These are phyloP conservation scores for Phasia obesa DNA, from an alignment of 2,888 invertebrate genomes.

Conservation along the genomic window DNA sequence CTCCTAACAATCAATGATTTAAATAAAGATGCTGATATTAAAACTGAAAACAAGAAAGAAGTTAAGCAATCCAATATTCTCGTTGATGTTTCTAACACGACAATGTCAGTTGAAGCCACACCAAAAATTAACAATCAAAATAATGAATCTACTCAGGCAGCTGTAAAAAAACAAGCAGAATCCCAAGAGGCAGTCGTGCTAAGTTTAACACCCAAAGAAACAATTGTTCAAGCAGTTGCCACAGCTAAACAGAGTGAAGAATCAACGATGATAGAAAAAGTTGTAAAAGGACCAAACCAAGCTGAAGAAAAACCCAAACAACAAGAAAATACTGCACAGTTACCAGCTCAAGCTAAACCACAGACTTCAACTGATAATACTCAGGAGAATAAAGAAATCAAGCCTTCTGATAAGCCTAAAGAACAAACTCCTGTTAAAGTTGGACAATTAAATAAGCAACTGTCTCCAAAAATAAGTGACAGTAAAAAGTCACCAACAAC, in stretches of 20 bases:
- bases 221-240: not conserved
- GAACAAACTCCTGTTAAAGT: not conserved
- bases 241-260: slow-evolving; percentile 36
- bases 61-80: slow-evolving; percentile 1
- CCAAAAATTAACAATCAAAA: not conserved
- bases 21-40: not conserved
- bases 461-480: slow-evolving; percentile 26
- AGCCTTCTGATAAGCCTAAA: slow-evolving; percentile 14
- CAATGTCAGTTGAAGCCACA: not conserved
- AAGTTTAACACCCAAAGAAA: not conserved
- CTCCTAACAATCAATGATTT: slow-evolving; percentile 14
- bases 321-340: not conserved
- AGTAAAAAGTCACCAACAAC: slow-evolving; percentile 14
- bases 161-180: not conserved
- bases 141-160: not conserved
- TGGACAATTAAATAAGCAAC: slow-evolving; percentile 39
- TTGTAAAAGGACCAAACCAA: not conserved
- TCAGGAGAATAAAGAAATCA: not conserved
- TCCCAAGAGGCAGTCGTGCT: not conserved
- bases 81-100: not conserved
- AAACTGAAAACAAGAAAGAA: slow-evolving; percentile 28
- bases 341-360: not conserved
- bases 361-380: not conserved
- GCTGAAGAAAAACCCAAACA: slow-evolving; percentile 9
- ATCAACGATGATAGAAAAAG: slow-evolving; percentile 10